Percentiles rank a stretch among this genome's conserved stretches.
Evolutionary conservation across 2,797 vertebrate species (phyloP).

Genomic region (Myotis myotis): DNA sequence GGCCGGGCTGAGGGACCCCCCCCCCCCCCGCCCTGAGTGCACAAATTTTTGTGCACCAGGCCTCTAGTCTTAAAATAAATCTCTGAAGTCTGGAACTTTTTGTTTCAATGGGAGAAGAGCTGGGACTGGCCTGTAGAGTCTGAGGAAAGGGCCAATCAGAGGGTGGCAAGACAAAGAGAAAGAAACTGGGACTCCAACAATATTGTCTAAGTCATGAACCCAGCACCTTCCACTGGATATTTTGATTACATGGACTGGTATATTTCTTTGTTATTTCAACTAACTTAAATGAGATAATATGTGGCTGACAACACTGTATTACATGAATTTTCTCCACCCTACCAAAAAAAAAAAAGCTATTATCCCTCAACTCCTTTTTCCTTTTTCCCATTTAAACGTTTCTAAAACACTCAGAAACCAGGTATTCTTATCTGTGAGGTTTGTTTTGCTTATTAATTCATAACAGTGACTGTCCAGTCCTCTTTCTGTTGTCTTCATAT

Average conservation of each 20-base stretch:
- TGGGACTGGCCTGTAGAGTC: not conserved
- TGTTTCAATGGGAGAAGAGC: not conserved
- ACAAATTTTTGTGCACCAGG: no score
- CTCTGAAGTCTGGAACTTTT: not conserved
- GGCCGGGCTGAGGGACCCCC: no score
- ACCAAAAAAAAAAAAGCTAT: not conserved
- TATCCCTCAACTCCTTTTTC: not conserved
- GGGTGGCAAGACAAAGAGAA: not conserved
- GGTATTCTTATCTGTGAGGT: not conserved
- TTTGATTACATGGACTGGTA: not conserved
- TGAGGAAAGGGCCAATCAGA: not conserved
- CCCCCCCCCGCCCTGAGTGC: no score
- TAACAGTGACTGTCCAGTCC: not conserved
- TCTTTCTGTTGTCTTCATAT: constrained; percentile 61
- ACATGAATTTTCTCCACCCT: not conserved
- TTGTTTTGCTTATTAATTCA: constrained; percentile 64
- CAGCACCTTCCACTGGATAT: not conserved
- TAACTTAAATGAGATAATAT: not conserved
- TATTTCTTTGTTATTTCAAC: not conserved
- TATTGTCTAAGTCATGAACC: not conserved
- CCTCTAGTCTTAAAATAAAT: not conserved
- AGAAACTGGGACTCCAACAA: not conserved
- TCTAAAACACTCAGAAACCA: not conserved
- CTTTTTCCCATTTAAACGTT: not conserved
- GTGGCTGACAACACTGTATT: not conserved